Evolutionary conservation across 2,888 invertebrate species (phyloP).

Genomic region (Agrypnus murinus): DNA sequence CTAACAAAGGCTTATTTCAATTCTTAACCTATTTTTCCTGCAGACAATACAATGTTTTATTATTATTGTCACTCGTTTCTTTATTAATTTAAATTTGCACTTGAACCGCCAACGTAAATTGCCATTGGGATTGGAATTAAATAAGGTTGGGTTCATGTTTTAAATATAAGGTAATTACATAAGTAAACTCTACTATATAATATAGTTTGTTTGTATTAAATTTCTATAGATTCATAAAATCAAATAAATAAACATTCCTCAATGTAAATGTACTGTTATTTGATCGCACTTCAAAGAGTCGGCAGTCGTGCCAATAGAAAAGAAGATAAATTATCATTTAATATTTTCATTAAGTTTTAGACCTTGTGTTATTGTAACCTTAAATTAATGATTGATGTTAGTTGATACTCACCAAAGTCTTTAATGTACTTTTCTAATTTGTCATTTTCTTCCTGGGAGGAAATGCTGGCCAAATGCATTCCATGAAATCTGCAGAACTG

Average conservation of each 20-base stretch:
- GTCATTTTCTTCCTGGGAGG: conserved; percentile 93
- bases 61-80: neutral
- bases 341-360: no score
- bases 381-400: no score
- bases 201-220: neutral
- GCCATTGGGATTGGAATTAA: conserved; percentile 29
- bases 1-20: no score
- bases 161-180: conserved; percentile 29
- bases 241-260: conserved; percentile 13
- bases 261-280: neutral
- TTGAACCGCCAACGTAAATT: conserved; percentile 30
- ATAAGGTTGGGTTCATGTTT: conserved; percentile 35
- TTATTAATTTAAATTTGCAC: conserved; percentile 22
- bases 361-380: no score
- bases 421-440: conserved; percentile 92
- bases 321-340: no score
- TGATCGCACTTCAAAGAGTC: neutral
- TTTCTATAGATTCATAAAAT: neutral
- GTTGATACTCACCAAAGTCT: conserved; percentile 84
- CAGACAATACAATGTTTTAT: neutral
- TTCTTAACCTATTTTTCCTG: no score
- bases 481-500: conserved; percentile 95
- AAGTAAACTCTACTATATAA: conserved; percentile 25
- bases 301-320: no score
- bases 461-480: conserved; percentile 93